These are phyloP conservation scores for Xiphophorus hellerii DNA, from an alignment of 2,113 vertebrate genomes.

Conservation along the genomic window DNA sequence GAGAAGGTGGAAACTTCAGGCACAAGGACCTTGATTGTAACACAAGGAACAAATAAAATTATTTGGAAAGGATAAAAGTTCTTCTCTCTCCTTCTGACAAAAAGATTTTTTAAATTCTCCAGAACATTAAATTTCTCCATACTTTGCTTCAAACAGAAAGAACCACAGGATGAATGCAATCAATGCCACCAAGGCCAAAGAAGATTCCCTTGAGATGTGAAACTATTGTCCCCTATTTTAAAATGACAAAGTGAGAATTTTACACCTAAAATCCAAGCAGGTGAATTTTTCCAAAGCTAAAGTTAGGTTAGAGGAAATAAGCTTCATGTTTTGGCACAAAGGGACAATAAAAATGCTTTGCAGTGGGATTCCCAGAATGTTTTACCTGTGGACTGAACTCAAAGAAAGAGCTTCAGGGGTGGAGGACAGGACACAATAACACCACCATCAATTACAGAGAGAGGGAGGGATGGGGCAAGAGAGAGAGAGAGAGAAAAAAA, in stretches of 20 bases:
- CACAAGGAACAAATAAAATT: conserved; percentile 40
- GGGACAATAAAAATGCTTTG: conserved; percentile 2
- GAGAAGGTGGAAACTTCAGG: conserved; percentile 9
- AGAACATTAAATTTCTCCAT: conserved; percentile 18
- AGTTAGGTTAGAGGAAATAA: conserved; percentile 29
- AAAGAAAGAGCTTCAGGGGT: conserved; percentile 49
- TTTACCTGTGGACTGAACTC: conserved; percentile 56
- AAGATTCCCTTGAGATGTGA: conserved; percentile 29
- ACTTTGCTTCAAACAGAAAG: conserved; percentile 24
- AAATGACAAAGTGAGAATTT: conserved; percentile 39
- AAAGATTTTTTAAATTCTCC: neutral
- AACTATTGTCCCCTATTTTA: conserved; percentile 61
- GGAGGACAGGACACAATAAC: conserved; percentile 67
- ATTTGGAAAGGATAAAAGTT: conserved; percentile 19
- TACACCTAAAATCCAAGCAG: conserved; percentile 46
- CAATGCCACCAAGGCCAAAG: conserved; percentile 64
- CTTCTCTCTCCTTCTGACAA: neutral
- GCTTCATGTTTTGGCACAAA: conserved; percentile 9
- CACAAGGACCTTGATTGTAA: conserved; percentile 41
- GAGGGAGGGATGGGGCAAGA: no score
- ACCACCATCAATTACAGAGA: conserved; percentile 67
- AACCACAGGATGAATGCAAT: conserved; percentile 50
- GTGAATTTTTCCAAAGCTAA: conserved; percentile 23
- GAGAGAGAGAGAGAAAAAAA: no score
- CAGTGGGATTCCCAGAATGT: conserved; percentile 35